Base-by-base conservation (phyloP, 2,888 invertebrate genomes). In the Erebia palarica region DNA sequence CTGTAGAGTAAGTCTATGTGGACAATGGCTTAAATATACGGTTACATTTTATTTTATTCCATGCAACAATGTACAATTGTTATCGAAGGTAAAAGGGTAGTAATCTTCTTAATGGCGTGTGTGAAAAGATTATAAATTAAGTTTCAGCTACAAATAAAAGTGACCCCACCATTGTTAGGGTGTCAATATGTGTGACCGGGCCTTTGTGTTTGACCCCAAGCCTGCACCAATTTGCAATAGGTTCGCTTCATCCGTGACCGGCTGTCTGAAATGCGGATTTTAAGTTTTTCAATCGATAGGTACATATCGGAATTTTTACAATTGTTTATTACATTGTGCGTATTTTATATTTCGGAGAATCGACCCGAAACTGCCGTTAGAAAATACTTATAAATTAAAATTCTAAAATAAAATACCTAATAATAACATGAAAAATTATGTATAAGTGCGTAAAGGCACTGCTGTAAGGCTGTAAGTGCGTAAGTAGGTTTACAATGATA, bases 111-210 rank as follows among this genome's bases (percentile, higher is more conserved):
- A 92, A 93, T 92, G 91, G 92, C 86, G 87, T 92, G 91, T 92
- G 92, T 92, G 92, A 93, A 92, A 91, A 94, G 94, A 94, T 94
- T 94, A 93, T 93, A 93, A 93, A 92, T 93, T 93, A 93, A 93
- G 92, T 93, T 92, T 92, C 90, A 90, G 90, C 87, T 90, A 92
- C 93, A 92, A 93, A 93, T 93, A 93, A 92, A 93, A 91, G 84
- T 94, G 94, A 94, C 94, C 94, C 93, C 90, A 86, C 88, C 79
- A 91, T 93, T 92, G 92, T 93, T 82, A 75, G 86, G 88, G 92
- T 92, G 94, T 92, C 94, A 91, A 93, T 93, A 92, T 90, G 92
- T 92, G 92, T 92, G 93, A 93, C 93, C 93, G 88, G 79, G 73
- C 83, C 80, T 79, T 93, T 94, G 93, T 92, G 83, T 82, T 81